Evolutionary conservation across 2,888 invertebrate genomes (phyloP), one percentile per base, ranked within the genome.

Genomic region (Drosophila infuscata): DNA sequence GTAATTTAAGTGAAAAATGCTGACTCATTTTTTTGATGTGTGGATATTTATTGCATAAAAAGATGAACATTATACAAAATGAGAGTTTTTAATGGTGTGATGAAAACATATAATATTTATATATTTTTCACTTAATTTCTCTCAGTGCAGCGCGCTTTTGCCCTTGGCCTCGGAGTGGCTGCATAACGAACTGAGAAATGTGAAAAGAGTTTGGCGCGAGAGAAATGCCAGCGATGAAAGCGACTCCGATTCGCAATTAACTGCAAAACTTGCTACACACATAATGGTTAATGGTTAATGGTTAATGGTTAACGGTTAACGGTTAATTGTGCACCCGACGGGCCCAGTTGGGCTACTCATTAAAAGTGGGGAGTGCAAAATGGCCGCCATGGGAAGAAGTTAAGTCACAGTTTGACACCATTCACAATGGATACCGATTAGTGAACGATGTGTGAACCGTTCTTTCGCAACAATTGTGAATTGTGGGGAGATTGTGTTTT

Each of bases 161-260:
- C 81, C 76, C 81, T 61, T 69, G 77, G 81, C 79, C 46, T 17
- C 63, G 11, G 25, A 20, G 48, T 70, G 64, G 61, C 77, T 76
- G 79, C 69, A 79, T 69, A 62, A 46, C 64, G 54, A 71, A 76
- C 67, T 41, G 49, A 41, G 36, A 66, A 65, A 73, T 73, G 62
- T 29, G 57, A 54, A 63, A 53, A 38, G 29, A 29, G 36, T 20
- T 59, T 72, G 29, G 60, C 38, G 65, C 49, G 53, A 15, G 29
- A 56, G 57, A 86, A 81, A 84, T 84, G 74, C 81, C 83, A 67
- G 61, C 70, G 81, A 85, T 86, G 89, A 85, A 85, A 87, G 89
- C 89, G 80, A 73, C 68, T 79, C 75, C 70, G 65, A 76, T 54
- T 75, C 72, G 73, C 82, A 82, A 81, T 81, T 81, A 82, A 73